These are phyloP conservation scores for Ormia ochracea DNA, from an alignment of 2,888 invertebrate species.

Conservation along the genomic window DNA sequence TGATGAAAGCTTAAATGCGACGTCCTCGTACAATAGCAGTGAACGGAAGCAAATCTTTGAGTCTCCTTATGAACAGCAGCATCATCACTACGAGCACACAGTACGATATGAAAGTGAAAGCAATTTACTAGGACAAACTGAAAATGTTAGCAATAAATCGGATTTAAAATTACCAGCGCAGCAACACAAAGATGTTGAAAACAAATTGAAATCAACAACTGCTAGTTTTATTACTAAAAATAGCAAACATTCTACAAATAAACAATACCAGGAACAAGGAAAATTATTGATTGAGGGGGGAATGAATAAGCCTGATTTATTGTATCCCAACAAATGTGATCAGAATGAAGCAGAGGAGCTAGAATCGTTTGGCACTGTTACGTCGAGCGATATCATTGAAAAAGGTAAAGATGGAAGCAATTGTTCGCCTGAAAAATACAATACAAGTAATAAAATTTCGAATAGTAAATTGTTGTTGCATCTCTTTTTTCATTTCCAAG, in stretches of 20 bases:
- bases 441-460: conserved; percentile 8
- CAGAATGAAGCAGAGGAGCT: background rate
- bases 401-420: background rate
- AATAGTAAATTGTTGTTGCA: conserved; percentile 32
- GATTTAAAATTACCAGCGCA: conserved; percentile 35
- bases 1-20: conserved; percentile 29
- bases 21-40: conserved; percentile 2
- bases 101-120: conserved; percentile 37
- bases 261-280: conserved; percentile 6
- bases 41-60: conserved; percentile 3
- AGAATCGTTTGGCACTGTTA: conserved; percentile 15
- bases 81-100: conserved; percentile 5
- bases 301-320: background rate
- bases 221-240: conserved; percentile 3
- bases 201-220: background rate
- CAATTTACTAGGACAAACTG: conserved; percentile 46
- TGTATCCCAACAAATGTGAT: background rate
- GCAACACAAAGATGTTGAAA: conserved; percentile 22
- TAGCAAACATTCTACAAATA: conserved; percentile 1
- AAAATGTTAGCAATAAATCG: conserved; percentile 50
- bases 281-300: background rate
- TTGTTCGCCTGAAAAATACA: background rate
- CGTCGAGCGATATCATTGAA: conserved; percentile 4
- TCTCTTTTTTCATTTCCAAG: background rate
- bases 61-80: background rate